Percentiles rank a stretch among this genome's conserved stretches.
Conservation (phyloP, 2,113 vertebrate species). For the Thunnus maccoyii region DNA sequence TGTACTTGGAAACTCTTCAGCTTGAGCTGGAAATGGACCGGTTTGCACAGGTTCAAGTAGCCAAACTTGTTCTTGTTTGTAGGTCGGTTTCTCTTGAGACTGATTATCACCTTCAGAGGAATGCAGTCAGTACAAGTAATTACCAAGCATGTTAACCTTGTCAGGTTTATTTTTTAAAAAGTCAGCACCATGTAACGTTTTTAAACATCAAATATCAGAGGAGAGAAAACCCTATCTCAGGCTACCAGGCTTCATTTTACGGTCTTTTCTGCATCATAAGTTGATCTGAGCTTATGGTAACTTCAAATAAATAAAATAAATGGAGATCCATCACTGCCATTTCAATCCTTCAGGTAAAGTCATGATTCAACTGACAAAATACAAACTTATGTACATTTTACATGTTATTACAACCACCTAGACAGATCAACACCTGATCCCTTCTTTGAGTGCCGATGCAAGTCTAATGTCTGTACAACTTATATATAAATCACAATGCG, state of each 20-base stretch:
- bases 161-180: constrained; percentile 44
- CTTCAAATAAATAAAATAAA: constrained; percentile 59
- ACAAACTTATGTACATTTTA: constrained; percentile 20
- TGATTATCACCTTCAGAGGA: constrained; percentile 8
- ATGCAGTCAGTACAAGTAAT: constrained; percentile 29
- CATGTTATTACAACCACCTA: constrained; percentile 1
- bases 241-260: constrained; percentile 34
- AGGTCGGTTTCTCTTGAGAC: constrained; percentile 42
- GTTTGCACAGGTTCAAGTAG: constrained; percentile 41
- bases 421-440: constrained; percentile 20
- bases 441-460: constrained; percentile 5
- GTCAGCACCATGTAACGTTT: not conserved
- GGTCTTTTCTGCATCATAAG: constrained; percentile 16
- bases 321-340: constrained; percentile 13
- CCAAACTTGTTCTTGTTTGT: constrained; percentile 45
- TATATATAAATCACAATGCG: constrained; percentile 11
- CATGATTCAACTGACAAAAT: constrained; percentile 4
- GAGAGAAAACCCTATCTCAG: constrained; percentile 16
- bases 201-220: constrained; percentile 11
- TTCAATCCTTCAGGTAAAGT: constrained; percentile 47
- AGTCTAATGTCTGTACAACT: not conserved
- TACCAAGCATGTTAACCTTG: constrained; percentile 2
- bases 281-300: constrained; percentile 27
- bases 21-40: constrained; percentile 1
- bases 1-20: constrained; percentile 9